Base-by-base conservation (phyloP, 2,113 vertebrate genomes). In the Corvus moneduloides region DNA sequence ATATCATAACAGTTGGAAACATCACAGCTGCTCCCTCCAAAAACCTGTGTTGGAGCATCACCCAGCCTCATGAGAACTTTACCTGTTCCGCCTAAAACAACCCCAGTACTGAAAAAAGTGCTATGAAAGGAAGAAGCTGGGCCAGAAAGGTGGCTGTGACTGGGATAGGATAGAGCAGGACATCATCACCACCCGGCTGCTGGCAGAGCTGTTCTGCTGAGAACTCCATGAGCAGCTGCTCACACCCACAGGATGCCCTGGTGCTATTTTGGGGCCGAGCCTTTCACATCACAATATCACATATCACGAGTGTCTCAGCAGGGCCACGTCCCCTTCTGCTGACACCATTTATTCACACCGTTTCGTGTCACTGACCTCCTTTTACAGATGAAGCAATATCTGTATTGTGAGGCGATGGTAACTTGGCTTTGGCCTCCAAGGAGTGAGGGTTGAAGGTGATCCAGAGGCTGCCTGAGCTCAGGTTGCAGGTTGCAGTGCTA, bases 291-390 rank as follows among this genome's bases (percentile, higher is more conserved):
- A 22, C 35, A 28, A 2, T 30, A 72, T 73, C 64, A 32, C 15
- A 3, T 14, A 63, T 2, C 67, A 26, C 1, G 0, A 74, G 17
- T 44, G 17, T 10, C 1, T 0, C 35, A 2, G 41, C 19, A 55
- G 41, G 51, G 55, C 61, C 81, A 55, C 18, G 0, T 69, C 35
- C 56, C 51, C 52, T 67, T 81, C 84, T 88, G 66, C 63, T 72
- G 39, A 61, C 63, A 59, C 24, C 24, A 1, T 35, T 35, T 32
- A 3, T 9, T 41, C 52, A 24, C 56, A 6, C 8, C 3, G 21
- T 55, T 28, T 61, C 13, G 1, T 14, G 46, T 16, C 44, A 16
- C 48, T 37, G 78, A 75, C 8, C 10, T 43, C 6, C 2, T n/a
- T 27, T 59, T 73, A 41, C 35, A 26, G 10, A 6, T 61, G 35